phyloP scores from a whole-genome alignment of 2,888 invertebrate species.

The Vesta saturnalis region DNA sequence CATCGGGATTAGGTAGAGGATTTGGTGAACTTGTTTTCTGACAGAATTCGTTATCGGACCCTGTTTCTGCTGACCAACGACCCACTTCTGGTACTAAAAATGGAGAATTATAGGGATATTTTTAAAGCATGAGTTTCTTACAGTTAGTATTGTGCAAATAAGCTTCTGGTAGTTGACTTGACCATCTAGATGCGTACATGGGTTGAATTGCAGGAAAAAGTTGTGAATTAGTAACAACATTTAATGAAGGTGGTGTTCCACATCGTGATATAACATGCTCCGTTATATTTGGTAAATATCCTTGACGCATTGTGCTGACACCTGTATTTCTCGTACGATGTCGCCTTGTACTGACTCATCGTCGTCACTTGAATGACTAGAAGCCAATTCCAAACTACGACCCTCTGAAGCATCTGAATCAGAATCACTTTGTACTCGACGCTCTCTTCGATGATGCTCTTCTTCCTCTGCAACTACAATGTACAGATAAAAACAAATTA shows the following conservation, averaged over 20 bases:
- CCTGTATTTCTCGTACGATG: slow-evolving; percentile 52
- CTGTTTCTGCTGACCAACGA: slow-evolving; percentile 83
- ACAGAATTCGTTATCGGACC: slow-evolving; percentile 78
- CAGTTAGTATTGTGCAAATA: slow-evolving; percentile 67
- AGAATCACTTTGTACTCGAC: slow-evolving; percentile 69
- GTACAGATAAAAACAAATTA: slow-evolving; percentile 5
- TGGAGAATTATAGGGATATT: not conserved
- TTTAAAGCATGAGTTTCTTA: slow-evolving; percentile 34
- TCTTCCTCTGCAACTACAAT: slow-evolving; percentile 47
- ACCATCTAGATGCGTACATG: slow-evolving; percentile 73
- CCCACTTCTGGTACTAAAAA: slow-evolving; percentile 62
- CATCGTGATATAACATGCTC: slow-evolving; percentile 62
- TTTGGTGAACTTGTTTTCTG: slow-evolving; percentile 73
- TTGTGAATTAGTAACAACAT: slow-evolving; percentile 73
- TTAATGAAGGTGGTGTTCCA: slow-evolving; percentile 70
- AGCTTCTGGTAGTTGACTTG: slow-evolving; percentile 73
- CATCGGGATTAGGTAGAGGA: slow-evolving; percentile 80
- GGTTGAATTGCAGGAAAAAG: slow-evolving; percentile 74
- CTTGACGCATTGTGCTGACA: slow-evolving; percentile 50
- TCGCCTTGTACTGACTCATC: slow-evolving; percentile 71
- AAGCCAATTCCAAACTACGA: slow-evolving; percentile 88
- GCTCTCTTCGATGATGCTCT: slow-evolving; percentile 52
- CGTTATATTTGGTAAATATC: slow-evolving; percentile 72
- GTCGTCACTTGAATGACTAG: slow-evolving; percentile 95
- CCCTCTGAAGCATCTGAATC: slow-evolving; percentile 84